phyloP scores from a whole-genome alignment of 2,113 vertebrate genomes.

The Crotalus tigris region DNA sequence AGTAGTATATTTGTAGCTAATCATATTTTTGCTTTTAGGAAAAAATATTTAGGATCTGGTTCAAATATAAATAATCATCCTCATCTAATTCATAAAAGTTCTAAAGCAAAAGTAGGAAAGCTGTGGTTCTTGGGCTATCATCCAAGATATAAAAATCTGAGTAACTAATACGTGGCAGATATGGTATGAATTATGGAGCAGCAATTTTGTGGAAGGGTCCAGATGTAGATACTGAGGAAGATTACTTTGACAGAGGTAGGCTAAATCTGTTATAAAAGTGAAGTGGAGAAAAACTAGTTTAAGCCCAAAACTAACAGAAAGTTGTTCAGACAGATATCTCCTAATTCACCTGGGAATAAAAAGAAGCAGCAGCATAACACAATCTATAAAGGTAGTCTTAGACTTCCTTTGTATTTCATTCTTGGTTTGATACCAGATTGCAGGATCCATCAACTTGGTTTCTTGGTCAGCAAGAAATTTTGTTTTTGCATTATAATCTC shows the following conservation, averaged over 20 bases:
- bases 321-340: neutral
- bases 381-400: neutral
- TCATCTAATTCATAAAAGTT: neutral
- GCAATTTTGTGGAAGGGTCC: neutral
- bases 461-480: neutral
- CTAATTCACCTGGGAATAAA: neutral
- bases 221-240: neutral
- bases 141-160: neutral
- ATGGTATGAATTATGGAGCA: neutral
- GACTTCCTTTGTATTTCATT: neutral
- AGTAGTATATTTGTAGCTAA: neutral
- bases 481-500: too few relatives aligned
- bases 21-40: neutral
- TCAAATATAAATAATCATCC: neutral
- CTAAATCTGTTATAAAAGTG: neutral
- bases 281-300: neutral
- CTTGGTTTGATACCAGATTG: neutral
- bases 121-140: neutral
- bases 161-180: neutral
- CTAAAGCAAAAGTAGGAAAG: neutral
- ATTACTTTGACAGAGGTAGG: neutral
- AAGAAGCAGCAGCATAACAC: neutral
- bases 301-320: neutral
- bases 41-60: rapidly evolving
- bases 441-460: neutral